Base-by-base conservation (phyloP, 2,113 vertebrate species). In the Pterocles gutturalis region DNA sequence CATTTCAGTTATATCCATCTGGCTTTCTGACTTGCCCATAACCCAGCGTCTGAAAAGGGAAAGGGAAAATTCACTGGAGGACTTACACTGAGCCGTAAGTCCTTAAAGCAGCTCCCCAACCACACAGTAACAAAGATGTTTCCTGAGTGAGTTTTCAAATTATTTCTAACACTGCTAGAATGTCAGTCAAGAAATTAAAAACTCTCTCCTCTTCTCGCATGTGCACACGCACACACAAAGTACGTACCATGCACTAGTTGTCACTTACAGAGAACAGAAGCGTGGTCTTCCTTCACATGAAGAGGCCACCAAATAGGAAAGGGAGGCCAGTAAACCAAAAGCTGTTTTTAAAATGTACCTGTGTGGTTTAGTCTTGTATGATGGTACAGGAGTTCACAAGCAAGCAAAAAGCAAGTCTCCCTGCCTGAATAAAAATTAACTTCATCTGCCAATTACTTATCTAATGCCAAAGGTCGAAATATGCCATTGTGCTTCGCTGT, bases 1-100 rank as follows among this genome's bases (percentile, higher is more conserved):
- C 96, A 98, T 99, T 48, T 99, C 99, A 92, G 99, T 99, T 98
- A 99, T 99, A 94, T 98, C 99, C 98, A 98, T 98, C 97, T 98
- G 98, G 98, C 98, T 98, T 98, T 99, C 99, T 49, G 99, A 98
- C 97, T 97, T 97, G 94, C 98, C 99, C 99, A 99, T 98, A 98
- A 98, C 98, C 97, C 98, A 98, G 97, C 94, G 97, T 98, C 99
- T 99, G 96, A 87, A 96, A 95, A 71, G 57, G 62, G 65, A 36
- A 71, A 55, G 83, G 43, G 58, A 83, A 28, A 19, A 31, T 10
- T 66, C 58, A 46, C 51, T 48, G 48, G 34, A 67, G 73, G 43
- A 5, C 29, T 73, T 21, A 13, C 18, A 12, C 25, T 38, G 54
- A 83, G 46, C 31, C 58, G 28, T 0, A n/a, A 77, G 7, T 73